Evolutionary conservation across 2,797 vertebrate species (phyloP), one percentile per base, ranked within the genome.

Genomic region (Rhinella marina): DNA sequence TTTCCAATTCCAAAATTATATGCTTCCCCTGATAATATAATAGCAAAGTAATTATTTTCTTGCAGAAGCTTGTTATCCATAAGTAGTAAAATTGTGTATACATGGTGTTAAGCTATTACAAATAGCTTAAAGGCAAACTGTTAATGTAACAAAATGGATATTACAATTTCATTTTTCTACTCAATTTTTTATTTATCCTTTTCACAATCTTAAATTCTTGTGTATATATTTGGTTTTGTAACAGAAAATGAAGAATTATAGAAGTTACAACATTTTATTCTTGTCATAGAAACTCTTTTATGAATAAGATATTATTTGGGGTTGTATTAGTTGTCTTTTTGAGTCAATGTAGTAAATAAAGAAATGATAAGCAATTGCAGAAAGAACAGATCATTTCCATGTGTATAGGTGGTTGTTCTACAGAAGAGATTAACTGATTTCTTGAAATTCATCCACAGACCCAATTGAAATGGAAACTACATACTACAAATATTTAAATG

Each of bases 1-100:
- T 79, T 79, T 79, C 54, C 56, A 79, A 56, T 79, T 59, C 70
- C 52, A 17, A 50, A 68, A 70, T 70, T 9, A 70, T 54, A 19
- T 82, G n/a, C 16, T 82, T 64, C 23, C 50, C 81, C 19, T 70
- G 62, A 16, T 54, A 82, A 52, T 56, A 52, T 68, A 54, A 82
- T 82, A 27, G 62, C 64, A 82, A 70, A 70, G 81, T 82, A 68
- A 82, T 82, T 82, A 82, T 64, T 82, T 82, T 82, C 41, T 82
- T 54, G 64, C 48, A 82, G 50, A 70, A 82, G 50, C 62, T 82
- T 70, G 64, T 70, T 82, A 82, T 8, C 17, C 66, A 9, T 12
- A 70, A 52, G 25, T 56, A 54, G 7, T 54, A 82, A 82, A 82
- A 29, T 52, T 79, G 41, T 70, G 48, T 70, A 70, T 82, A 82